Evolutionary conservation across 2,113 vertebrate genomes (phyloP).

Genomic region (Hippoglossus stenolepis): DNA sequence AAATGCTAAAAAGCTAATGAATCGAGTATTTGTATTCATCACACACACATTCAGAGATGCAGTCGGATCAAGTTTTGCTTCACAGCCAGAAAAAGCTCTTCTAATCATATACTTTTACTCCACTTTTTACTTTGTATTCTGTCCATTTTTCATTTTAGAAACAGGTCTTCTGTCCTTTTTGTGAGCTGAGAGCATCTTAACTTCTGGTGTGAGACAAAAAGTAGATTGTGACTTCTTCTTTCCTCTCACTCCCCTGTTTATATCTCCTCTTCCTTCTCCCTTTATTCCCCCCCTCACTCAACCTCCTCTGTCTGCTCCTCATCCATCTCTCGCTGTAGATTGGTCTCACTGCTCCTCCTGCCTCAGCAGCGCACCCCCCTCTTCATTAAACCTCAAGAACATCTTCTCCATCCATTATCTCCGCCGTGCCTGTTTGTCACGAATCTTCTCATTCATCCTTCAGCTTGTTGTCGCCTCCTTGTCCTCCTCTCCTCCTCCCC

Average conservation of each 20-base stretch:
- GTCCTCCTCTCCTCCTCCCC: conserved; percentile 1
- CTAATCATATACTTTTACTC: not conserved
- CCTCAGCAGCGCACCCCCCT: not conserved
- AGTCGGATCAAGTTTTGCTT: not conserved
- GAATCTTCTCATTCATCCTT: conserved; percentile 10
- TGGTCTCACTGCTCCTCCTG: not conserved
- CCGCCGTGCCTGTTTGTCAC: conserved; percentile 22
- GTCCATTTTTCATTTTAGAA: not conserved
- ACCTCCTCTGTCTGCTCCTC: not conserved
- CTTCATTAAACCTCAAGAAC: conserved; percentile 11
- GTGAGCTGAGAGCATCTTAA: no score
- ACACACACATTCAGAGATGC: not conserved
- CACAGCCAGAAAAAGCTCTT: no score
- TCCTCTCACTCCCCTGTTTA: not conserved
- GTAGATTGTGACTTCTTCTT: no score
- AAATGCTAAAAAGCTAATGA: no score
- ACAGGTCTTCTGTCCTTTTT: no score
- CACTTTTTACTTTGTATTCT: not conserved
- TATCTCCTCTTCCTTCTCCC: not conserved
- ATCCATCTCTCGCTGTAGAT: not conserved
- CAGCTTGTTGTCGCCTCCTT: not conserved
- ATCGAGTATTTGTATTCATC: no score
- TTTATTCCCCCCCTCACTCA: not conserved
- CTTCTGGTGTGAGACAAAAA: no score
- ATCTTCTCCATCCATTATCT: conserved; percentile 38